Evolutionary conservation across 2,888 invertebrate species (phyloP), one percentile per base, ranked within the genome.

Genomic region (Brachyptera risi): DNA sequence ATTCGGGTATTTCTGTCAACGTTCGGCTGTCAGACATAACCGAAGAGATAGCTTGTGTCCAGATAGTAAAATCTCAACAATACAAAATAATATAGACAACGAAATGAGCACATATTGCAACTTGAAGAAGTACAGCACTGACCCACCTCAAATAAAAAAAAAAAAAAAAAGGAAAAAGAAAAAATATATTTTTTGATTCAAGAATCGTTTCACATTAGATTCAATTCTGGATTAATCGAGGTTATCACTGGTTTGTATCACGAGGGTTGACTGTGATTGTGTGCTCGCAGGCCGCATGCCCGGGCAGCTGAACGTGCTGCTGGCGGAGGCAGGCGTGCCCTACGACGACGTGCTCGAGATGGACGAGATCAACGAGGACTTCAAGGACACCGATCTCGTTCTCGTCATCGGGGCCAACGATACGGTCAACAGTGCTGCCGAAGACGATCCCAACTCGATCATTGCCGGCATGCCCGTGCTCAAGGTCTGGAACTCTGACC

Each of bases 381-480:
- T 94, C 78, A 79, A 83, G 0, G 84, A 88, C 27, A 91, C 92
- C 9, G 93, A 94, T 73, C 79, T 93, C 21, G 90, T 88, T 1
- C 78, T 94, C 56, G 92, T 93, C 21, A 92, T 92, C 72, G 84
- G 93, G 64, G 93, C 93, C 15, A 94, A 94, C 71, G 94, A 94
- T 74, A 94, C 93, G 0, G 92, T 93, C 13, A 94, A 94, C 77
- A 90, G 90, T 65, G 92, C 92, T 0, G 92, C 94, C 21, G 87
- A 93, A 74, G 90, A 91, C 69, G 93, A 94, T 73, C 93, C 93
- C 19, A 89, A 92, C 73, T 92, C 91, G 1, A 90, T 92, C 51
- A 94, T 94, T 69, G 93, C 93, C 24, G 93, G 93, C 63, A 94
- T 94, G 94, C 93, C 93, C 0, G 93, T 94, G 0, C 80, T 94